Base-by-base conservation (phyloP, 2,797 vertebrate genomes). In the Myotis pilosus region DNA sequence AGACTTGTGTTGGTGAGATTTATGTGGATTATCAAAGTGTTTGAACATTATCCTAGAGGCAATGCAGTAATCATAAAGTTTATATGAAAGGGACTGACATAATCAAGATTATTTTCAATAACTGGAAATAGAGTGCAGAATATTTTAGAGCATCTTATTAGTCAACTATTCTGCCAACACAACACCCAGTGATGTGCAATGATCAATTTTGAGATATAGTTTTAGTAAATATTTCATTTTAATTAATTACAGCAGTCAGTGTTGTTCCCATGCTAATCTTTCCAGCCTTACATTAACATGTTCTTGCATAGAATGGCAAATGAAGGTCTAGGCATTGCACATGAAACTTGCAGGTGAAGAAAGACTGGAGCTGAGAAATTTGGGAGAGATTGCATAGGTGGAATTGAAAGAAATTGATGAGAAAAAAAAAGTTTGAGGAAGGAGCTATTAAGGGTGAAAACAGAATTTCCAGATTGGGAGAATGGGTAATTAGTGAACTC, bases 141-240 rank as follows among this genome's bases (percentile, higher is more conserved):
- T 90, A 91, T 68, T 75, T 92, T 71, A 91, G 49, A 57, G 28
- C 11, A 74, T 33, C 57, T 80, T 83, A 87, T 69, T 84, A 94
- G 55, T 91, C 71, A 92, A 7, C 41, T 60, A 53, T 9, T 36
- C 23, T 78, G 53, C 47, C 28, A 87, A 84, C 23, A 93, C 16
- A 87, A 91, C 11, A 91, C 7, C 51, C 6, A 55, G 8, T 62
- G 57, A 47, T 62, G 38, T 82, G 8, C 33, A n/a, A 72, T 41
- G 38, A 90, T 64, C 9, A 78, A 74, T 87, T 93, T 7, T 90
- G 51, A 79, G 51, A 80, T 80, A 33, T 2, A 75, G 53, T 91
- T 92, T 84, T 87, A 78, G 55, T 33, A 79, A 82, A 91, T 22
- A 94, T 83, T 94, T 91, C 5, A 74, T 68, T 84, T 87, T 60